Base-by-base conservation (phyloP, 2,888 invertebrate genomes). In the Hirudinaria manillensis region DNA sequence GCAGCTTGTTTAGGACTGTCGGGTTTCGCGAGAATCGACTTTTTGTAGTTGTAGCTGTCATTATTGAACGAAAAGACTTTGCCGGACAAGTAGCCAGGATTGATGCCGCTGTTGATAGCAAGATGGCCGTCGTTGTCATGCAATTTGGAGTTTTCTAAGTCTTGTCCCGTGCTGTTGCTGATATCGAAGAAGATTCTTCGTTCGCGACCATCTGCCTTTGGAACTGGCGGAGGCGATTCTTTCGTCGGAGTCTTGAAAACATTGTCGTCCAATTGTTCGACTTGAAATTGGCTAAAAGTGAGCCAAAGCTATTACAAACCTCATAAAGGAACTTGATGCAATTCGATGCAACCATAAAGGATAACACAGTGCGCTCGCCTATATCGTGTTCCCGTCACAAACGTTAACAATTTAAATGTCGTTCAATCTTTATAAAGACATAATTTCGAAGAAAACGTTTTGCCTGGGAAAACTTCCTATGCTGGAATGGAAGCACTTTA, bases 181-280 rank as follows among this genome's bases (percentile, higher is more conserved):
- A 68, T 34, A 32, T 68, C 32, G 68, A 34, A n/a, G n/a, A 36
- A 68, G 27, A 36, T 10, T 13, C 34, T 32, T n/a, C 36, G 10
- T 45, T 45, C 45, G 45, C 16, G 45, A 45, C 34, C 32, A 34
- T 68, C 32, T 68, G n/a, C n/a, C n/a, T 68, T 32, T 68, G 4
- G 21, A 32, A 68, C 7, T 13, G 10, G 0, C 10, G 36, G 32
- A n/a, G 68, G 68, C 16, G 36, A 29, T 2, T 68, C 68, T 36
- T 68, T 68, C 10, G 32, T 32, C 68, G 68, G 68, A 24, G 68
- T 68, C 36, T 68, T 68, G 21, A 68, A 68, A n/a, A 68, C 68
- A 21, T 36, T 68, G 68, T 68, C 68, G 68, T 68, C 68, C 29
- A 34, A n/a, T 32, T 68, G 61, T 10, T 61, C 29, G 10, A 45